Conservation (phyloP, 2,888 invertebrate species). For the Pteria penguin region DNA sequence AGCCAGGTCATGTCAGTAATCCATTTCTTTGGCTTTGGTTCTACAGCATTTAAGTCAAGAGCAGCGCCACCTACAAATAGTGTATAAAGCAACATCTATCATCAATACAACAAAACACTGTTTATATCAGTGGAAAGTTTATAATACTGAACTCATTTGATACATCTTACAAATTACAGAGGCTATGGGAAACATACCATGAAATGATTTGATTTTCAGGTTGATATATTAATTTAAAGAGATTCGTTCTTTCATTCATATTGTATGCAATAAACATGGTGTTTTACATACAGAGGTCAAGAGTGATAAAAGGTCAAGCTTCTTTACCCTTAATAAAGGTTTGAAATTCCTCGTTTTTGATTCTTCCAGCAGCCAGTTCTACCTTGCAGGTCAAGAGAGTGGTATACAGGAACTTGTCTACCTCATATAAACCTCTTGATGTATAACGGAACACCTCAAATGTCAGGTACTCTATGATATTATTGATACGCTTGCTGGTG, state of each 20-base stretch:
- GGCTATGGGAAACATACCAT: too few relatives aligned
- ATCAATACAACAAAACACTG: too few relatives aligned
- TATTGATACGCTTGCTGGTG: conserved; percentile 89
- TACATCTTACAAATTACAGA: too few relatives aligned
- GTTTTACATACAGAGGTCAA: too few relatives aligned
- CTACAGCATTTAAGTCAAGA: conserved; percentile 80
- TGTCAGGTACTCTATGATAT: conserved; percentile 93
- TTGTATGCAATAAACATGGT: too few relatives aligned
- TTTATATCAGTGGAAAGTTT: too few relatives aligned
- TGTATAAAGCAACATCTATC: too few relatives aligned
- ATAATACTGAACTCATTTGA: too few relatives aligned
- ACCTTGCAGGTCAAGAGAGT: conserved; percentile 97
- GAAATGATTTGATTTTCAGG: too few relatives aligned
- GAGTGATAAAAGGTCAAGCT: too few relatives aligned
- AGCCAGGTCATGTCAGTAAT: conserved; percentile 81
- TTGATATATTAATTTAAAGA: too few relatives aligned
- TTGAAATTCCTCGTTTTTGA: conserved; percentile 95
- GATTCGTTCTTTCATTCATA: too few relatives aligned
- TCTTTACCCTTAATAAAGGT: conserved; percentile 92
- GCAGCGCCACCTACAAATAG: conserved; percentile 81
- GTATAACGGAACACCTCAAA: conserved; percentile 96
- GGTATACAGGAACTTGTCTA: conserved; percentile 95
- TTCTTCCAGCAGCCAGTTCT: conserved; percentile 89
- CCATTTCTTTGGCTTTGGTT: conserved; percentile 81
- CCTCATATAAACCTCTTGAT: conserved; percentile 93